Conservation (phyloP, 2,113 vertebrate genomes). For the Brachirus orientalis region DNA sequence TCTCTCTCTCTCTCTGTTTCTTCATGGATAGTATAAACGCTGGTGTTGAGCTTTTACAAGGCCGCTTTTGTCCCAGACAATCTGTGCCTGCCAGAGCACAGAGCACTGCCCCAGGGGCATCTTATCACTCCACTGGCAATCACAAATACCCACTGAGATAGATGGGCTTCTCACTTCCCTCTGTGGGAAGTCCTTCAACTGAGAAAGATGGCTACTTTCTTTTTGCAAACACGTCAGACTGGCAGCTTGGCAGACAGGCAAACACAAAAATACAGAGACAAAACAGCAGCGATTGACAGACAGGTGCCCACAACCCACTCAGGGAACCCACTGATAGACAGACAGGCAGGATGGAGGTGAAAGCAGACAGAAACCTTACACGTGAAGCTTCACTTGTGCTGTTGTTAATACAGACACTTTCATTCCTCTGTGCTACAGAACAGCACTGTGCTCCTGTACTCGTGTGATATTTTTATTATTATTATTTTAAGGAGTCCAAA, state of each 20-base stretch:
- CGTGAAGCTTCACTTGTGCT: constrained; percentile 21
- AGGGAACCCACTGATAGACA: constrained; percentile 61
- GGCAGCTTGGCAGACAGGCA: constrained; percentile 69
- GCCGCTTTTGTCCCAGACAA: constrained; percentile 71
- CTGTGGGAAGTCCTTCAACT: constrained; percentile 66
- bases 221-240: constrained; percentile 61
- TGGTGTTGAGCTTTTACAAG: constrained; percentile 72
- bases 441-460: constrained; percentile 29
- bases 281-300: constrained; percentile 66
- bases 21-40: constrained; percentile 62
- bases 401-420: background rate
- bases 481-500: no score
- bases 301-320: constrained; percentile 68
- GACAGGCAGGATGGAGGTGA: constrained; percentile 53
- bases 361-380: constrained; percentile 54
- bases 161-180: constrained; percentile 59
- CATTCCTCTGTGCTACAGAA: constrained; percentile 25
- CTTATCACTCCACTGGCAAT: constrained; percentile 72
- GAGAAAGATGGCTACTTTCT: constrained; percentile 55
- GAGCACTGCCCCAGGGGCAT: constrained; percentile 64
- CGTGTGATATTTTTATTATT: constrained; percentile 48
- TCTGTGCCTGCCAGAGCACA: constrained; percentile 64
- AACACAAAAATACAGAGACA: constrained; percentile 65
- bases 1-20: constrained; percentile 51
- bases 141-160: constrained; percentile 72